A percentile compares a stretch with the other conserved stretches of the same genome.
phyloP scores from a whole-genome alignment of 1,140 invertebrate genomes.

The Bombus breviceps region DNA sequence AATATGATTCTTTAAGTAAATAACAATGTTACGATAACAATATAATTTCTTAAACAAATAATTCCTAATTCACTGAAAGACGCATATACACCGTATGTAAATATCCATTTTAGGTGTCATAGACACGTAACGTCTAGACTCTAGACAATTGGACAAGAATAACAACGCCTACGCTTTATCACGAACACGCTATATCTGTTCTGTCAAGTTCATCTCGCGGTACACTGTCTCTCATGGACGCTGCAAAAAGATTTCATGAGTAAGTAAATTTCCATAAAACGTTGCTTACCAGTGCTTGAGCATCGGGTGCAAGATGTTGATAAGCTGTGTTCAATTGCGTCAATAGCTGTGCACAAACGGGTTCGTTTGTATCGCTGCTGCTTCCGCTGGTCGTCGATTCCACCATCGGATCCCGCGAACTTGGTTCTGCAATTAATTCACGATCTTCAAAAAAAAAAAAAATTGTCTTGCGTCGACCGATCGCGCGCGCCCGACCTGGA shows the following conservation, averaged over 20 bases:
- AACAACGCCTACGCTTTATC: not conserved
- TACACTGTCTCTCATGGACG: not conserved
- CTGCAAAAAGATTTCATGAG: not conserved
- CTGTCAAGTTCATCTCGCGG: not conserved
- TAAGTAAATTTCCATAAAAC: not conserved
- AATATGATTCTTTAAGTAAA: not conserved
- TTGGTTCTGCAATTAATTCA: slow-evolving; percentile 75
- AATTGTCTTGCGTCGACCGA: not conserved
- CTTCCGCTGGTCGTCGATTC: slow-evolving; percentile 80
- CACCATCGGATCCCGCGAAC: slow-evolving; percentile 81
- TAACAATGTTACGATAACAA: not conserved
- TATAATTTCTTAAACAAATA: not conserved
- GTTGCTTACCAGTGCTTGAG: slow-evolving; percentile 79
- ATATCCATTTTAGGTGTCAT: not conserved
- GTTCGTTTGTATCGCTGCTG: slow-evolving; percentile 79
- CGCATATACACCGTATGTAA: not conserved
- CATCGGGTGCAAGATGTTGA: slow-evolving; percentile 81
- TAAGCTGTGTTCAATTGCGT: slow-evolving; percentile 81
- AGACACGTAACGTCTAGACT: not conserved
- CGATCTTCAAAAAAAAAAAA: no score
- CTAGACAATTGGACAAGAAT: not conserved
- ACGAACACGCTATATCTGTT: no score
- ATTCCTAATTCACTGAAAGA: not conserved
- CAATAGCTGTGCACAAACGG: slow-evolving; percentile 80
- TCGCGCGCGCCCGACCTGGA: not conserved